Base-by-base conservation (phyloP, 2,797 vertebrate species). In the Tarsius wallacei region DNA sequence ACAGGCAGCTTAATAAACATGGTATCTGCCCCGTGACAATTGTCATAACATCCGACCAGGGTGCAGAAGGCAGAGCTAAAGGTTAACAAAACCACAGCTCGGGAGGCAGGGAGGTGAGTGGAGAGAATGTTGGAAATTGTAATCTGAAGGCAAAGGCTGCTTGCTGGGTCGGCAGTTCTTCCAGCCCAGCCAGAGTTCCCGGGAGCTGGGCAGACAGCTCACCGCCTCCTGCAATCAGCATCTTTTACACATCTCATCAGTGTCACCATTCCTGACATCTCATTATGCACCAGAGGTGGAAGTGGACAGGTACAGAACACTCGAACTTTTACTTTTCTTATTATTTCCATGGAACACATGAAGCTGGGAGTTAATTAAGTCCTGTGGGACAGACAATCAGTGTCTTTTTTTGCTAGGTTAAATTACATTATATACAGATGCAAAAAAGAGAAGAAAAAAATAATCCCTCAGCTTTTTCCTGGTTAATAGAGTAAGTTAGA, bases 351-450 rank as follows among this genome's bases (percentile, higher is more conserved):
- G 42, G 86, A 11, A 59, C 85, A 97, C 98, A 3, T 94, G 97
- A 97, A 98, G 97, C 98, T 94, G 95, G 91, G 97, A 98, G 98
- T 97, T 99, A 99, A 99, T 99, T 99, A 98, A 99, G 98, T 99
- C 99, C 99, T 98, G 31, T 99, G 99, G 98, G 99, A 99, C 98
- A 98, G 93, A 96, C 98, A 98, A 98, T 98, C 98, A 98, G 97
- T 94, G 96, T 95, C 71, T 96, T 93, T 73, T 42, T 82, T 88
- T 66, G 9, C 97, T 96, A 96, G 94, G 97, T 97, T 99, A 99
- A 99, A 99, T 98, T 98, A 96, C 76, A 97, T 98, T 98, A 98
- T 97, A 97, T 97, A 97, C 91, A 15, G 24, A 98, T 97, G 92
- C 83, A 97, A 98, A 98, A 98, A 98, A 95, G 42, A 55, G 49